A percentile compares a stretch with the other conserved stretches of the same genome.
Evolutionary conservation across 2,888 invertebrate genomes (phyloP).

Genomic region (Pseudococcus longispinus): DNA sequence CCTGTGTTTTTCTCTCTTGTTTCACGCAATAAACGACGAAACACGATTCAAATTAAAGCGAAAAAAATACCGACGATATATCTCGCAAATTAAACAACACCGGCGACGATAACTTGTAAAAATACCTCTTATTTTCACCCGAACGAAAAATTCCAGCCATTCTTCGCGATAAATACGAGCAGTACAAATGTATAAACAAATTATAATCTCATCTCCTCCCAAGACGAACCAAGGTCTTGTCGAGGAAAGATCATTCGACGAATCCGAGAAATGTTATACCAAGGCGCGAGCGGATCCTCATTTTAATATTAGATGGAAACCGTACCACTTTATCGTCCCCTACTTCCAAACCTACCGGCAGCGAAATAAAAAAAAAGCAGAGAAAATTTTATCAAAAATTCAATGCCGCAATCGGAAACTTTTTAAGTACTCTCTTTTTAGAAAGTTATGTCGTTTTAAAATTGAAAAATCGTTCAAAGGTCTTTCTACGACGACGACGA

Average conservation of each 20-base stretch:
- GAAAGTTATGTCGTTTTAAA: slow-evolving; percentile 15
- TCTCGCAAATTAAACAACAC: neutral
- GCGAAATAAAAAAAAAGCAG: neutral
- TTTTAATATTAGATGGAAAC: neutral
- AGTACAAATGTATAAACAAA: neutral
- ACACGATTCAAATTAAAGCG: neutral
- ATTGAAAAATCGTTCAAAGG: slow-evolving; percentile 31
- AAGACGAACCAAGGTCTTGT: neutral
- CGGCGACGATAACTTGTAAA: neutral
- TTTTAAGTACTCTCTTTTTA: slow-evolving; percentile 13
- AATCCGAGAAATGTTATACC: neutral
- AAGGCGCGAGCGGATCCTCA: neutral
- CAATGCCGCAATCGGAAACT: slow-evolving; percentile 12
- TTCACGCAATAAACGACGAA: neutral
- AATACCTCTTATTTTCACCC: neutral
- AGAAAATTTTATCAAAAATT: slow-evolving; percentile 3
- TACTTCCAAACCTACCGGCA: neutral
- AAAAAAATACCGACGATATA: neutral
- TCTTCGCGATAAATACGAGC: neutral
- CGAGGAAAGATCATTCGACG: neutral
- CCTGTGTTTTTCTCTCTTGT: neutral
- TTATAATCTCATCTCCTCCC: neutral
- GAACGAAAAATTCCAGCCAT: neutral
- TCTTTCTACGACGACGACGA: neutral
- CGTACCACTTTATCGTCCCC: no score